Percentiles rank a stretch among this genome's conserved stretches.
Conservation (phyloP, 2,888 invertebrate species). For the Chymomyza procnemis region DNA sequence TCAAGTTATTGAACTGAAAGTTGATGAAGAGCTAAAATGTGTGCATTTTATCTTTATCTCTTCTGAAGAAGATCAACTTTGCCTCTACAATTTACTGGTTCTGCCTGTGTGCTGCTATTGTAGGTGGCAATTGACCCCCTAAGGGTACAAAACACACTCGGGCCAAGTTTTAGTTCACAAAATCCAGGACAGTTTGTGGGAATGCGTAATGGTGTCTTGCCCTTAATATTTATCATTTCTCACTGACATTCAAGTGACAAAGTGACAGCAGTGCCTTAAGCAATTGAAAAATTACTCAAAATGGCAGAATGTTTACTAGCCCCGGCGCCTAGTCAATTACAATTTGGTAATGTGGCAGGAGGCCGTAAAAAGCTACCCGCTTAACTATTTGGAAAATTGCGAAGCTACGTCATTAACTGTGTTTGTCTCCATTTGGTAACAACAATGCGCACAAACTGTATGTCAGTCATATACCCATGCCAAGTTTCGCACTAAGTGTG, state of each 20-base stretch:
- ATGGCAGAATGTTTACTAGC: slow-evolving; percentile 6
- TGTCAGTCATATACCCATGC: slow-evolving; percentile 37
- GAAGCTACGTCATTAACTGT: too few relatives aligned
- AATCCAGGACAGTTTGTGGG: background rate
- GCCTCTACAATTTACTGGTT: too few relatives aligned
- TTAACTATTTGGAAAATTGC: too few relatives aligned
- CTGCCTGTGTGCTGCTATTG: too few relatives aligned
- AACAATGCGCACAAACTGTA: slow-evolving; percentile 8
- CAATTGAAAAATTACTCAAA: slow-evolving; percentile 58
- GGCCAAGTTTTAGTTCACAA: background rate
- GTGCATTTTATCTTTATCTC: too few relatives aligned
- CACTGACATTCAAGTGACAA: slow-evolving; percentile 56
- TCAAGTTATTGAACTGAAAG: too few relatives aligned
- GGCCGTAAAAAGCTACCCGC: too few relatives aligned
- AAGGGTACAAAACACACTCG: background rate
- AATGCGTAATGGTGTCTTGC: background rate
- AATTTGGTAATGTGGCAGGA: slow-evolving; percentile 27
- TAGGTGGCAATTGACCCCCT: too few relatives aligned
- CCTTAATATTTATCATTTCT: slow-evolving; percentile 60
- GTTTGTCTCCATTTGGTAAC: too few relatives aligned
- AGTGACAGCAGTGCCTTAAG: slow-evolving; percentile 31
- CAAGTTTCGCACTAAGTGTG: too few relatives aligned
- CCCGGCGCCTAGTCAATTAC: background rate
- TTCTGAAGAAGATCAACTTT: too few relatives aligned
- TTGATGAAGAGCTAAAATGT: too few relatives aligned